Evolutionary conservation across 2,888 invertebrate species (phyloP), one percentile per base, ranked within the genome.

Genomic region (Oegoconia quadripuncta): DNA sequence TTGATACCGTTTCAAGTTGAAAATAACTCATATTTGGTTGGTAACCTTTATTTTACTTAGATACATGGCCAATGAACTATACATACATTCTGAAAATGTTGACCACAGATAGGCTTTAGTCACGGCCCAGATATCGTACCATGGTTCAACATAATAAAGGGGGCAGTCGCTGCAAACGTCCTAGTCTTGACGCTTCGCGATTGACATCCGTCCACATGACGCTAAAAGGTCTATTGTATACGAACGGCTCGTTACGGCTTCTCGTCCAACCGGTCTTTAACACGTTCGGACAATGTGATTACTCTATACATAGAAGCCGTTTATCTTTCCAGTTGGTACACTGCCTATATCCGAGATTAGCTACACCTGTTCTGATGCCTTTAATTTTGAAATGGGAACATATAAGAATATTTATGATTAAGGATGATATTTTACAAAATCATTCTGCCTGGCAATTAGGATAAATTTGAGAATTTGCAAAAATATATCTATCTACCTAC

Each of bases 191-290:
- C 66, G 64, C 63, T 23, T 34, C 48, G 63, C 70, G 87, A 87
- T 84, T 87, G 87, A 87, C 87, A 75, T 68, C 61, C 70, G 66
- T 69, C 72, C 76, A 69, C 72, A 69, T 84, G 87, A 87, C 87
- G 79, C 78, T 87, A 87, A 87, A 84, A 86, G 87, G 84, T 82
- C 86, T 83, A 87, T 87, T 87, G 87, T 87, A 87, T 86, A 82
- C 86, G 75, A 74, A 74, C 72, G 61, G 76, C 83, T 86, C 84
- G 83, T 86, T 84, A 86, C 70, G 62, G 64, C 67, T 61, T 62
- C 64, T 58, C 58, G 62, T 61, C 73, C 71, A 65, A 84, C 84
- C 86, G 82, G 84, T 83, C 84, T 79, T 86, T 83, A 86, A 83
- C 86, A 81, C 83, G 76, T 59, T 72, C 59, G 64, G 71, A 84